Evolutionary conservation across 2,797 vertebrate genomes (phyloP).

Genomic region (Graptemys geographica): DNA sequence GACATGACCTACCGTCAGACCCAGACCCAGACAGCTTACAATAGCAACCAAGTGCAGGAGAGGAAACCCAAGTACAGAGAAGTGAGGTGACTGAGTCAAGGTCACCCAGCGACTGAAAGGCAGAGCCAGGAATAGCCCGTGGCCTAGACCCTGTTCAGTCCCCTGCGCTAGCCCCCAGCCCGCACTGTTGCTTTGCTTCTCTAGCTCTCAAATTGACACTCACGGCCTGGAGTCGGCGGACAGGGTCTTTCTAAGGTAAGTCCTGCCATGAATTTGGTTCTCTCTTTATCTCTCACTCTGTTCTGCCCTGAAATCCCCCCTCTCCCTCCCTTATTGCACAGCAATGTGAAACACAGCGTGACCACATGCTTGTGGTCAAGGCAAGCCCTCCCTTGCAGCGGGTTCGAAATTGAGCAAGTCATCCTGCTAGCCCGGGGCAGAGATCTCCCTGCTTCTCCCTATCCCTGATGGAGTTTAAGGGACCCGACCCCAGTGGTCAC

Average conservation of each 20-base stretch:
- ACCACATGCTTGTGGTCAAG: not conserved
- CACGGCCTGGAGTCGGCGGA: not conserved
- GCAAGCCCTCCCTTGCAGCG: not conserved
- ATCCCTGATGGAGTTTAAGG: not conserved
- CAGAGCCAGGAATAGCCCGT: not conserved
- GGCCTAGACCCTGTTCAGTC: fast-evolving
- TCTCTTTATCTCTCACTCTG: not conserved
- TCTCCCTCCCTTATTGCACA: not conserved
- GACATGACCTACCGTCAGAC: fast-evolving
- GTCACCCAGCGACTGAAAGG: fast-evolving
- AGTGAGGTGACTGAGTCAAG: no score
- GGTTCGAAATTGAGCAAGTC: not conserved
- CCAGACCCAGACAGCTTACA: fast-evolving
- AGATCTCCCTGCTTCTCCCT: not conserved
- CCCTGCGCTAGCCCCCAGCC: not conserved
- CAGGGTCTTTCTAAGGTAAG: not conserved
- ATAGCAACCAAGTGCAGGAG: fast-evolving
- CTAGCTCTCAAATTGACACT: not conserved
- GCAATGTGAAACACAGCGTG: not conserved
- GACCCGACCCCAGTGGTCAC: no score
- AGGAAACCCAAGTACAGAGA: not conserved
- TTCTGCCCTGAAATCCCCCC: not conserved
- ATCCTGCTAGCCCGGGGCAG: not conserved
- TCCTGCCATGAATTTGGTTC: not conserved
- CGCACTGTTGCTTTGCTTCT: not conserved